phyloP scores from a whole-genome alignment of 2,113 vertebrate species.

The Burhinus bistriatus region DNA sequence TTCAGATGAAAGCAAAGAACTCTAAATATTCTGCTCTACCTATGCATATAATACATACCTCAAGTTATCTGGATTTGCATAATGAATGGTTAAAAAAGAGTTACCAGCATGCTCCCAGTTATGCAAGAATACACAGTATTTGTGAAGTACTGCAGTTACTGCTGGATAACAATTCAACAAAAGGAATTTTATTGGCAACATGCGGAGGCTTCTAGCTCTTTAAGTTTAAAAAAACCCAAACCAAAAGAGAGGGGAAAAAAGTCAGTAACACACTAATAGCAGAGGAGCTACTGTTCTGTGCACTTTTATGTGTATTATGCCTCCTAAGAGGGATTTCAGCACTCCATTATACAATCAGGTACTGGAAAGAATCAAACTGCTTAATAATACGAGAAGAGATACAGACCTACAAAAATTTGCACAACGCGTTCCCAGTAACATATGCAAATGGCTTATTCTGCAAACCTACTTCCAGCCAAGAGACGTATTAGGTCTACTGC shows the following conservation, averaged over 20 bases:
- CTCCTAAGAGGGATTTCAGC: not conserved
- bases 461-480: not conserved
- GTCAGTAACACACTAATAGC: not conserved
- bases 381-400: rapidly evolving
- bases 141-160: not conserved
- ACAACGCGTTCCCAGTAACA: rapidly evolving
- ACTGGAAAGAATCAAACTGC: not conserved
- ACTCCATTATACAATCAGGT: rapidly evolving
- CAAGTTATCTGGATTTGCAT: not conserved
- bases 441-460: rapidly evolving
- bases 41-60: not conserved
- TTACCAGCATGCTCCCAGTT: not conserved
- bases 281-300: not conserved
- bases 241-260: too few species aligned
- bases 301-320: rapidly evolving
- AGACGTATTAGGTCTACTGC: rapidly evolving
- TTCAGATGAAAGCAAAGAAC: not conserved
- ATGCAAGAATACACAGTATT: not conserved
- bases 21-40: not conserved
- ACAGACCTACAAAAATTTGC: rapidly evolving
- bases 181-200: not conserved
- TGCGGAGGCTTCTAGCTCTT: not conserved
- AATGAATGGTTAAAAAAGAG: not conserved
- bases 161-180: not conserved
- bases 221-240: not conserved